Evolutionary conservation across 2,113 vertebrate genomes (phyloP), one percentile per base, ranked within the genome.

Genomic region (Silurus meridionalis): DNA sequence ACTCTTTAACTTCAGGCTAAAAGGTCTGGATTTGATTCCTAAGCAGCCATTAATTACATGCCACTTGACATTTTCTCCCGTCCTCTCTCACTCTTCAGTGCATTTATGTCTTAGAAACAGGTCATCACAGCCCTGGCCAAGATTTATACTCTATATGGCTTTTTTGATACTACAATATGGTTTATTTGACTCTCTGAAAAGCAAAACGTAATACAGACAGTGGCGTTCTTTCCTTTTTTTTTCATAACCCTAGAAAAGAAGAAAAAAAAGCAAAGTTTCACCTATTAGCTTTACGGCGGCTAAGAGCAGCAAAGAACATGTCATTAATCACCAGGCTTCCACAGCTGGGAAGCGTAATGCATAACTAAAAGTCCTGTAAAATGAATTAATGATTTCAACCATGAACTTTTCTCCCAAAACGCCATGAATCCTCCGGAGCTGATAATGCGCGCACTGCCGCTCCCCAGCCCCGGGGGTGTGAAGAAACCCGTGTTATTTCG

Each of bases 361-460:
- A 97, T 96, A 97, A 96, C 96, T 97, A 96, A 97, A 97, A 97
- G 95, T 96, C 96, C 94, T 95, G 95, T 97, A 96, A 97, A 97
- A 97, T 96, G 95, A 97, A 98, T 97, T 97, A 97, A 98, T 95
- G 96, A 95, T 96, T 97, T 97, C 96, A 97, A 96, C 97, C 97
- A 97, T 95, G 95, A 97, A 97, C 96, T 96, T 97, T 96, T 97
- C 96, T 96, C 95, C 94, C 94, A 96, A 97, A 97, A 98, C 95
- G 94, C 96, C 95, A 96, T 97, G 96, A 97, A 98, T 98, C 93
- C 63, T 97, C 96, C 95, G 94, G 94, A 93, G 91, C 95, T 95
- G 95, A 96, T 95, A 96, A 97, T 95, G 94, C 96, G 94, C 93
- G 53, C 25, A 37, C 37, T 37, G 7, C 28, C 66, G 52, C 50